phyloP scores from a whole-genome alignment of 2,113 vertebrate genomes.

The Helogale parvula region DNA sequence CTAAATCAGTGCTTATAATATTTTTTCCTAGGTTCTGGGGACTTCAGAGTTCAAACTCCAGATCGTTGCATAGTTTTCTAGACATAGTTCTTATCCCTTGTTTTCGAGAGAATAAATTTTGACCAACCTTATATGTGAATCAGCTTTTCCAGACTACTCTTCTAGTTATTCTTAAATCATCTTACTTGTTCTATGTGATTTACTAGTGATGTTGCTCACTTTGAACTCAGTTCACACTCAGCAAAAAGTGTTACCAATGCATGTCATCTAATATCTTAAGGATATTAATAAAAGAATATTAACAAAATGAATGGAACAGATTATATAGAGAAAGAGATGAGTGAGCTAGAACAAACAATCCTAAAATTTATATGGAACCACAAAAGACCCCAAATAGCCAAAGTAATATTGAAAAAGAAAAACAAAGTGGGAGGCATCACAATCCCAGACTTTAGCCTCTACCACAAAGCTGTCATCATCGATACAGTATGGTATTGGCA shows the following conservation, averaged over 20 bases:
- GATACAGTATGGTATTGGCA: no score
- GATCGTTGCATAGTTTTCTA: not conserved
- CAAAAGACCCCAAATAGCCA: no score
- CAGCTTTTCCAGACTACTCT: not conserved
- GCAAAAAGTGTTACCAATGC: not conserved
- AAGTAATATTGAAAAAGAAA: no score
- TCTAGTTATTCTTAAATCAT: not conserved
- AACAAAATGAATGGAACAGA: not conserved
- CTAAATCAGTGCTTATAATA: conserved; percentile 2
- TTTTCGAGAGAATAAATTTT: not conserved
- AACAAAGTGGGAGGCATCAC: no score
- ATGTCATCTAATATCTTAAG: conserved; percentile 24
- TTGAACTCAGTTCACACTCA: not conserved
- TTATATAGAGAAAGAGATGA: not conserved
- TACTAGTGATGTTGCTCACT: not conserved
- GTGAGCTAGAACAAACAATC: not conserved
- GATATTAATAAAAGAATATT: not conserved
- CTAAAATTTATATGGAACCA: no score
- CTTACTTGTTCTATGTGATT: not conserved
- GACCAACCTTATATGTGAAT: not conserved
- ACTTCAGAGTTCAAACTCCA: not conserved
- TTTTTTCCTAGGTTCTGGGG: not conserved
- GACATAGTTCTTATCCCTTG: not conserved
- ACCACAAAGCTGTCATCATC: no score
- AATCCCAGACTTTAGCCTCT: no score